Conservation (phyloP, 30 jellyfish, hydroid and myxozoan genomes). For the Hydra vulgaris region DNA sequence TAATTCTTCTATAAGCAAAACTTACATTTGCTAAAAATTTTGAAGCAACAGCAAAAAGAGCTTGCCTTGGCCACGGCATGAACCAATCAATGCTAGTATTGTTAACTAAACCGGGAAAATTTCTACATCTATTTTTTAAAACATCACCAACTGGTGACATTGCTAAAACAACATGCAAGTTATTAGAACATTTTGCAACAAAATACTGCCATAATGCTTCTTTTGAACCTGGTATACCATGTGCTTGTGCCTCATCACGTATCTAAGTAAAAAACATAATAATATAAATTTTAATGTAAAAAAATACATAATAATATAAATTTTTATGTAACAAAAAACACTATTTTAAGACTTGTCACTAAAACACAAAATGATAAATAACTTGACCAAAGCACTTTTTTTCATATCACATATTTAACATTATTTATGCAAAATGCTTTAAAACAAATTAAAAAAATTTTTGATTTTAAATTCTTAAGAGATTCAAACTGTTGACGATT, state of each 20-base stretch:
- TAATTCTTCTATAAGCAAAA: not conserved
- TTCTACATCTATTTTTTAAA: constrained; percentile 84
- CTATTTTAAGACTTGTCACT: not conserved
- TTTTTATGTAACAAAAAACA: too few relatives aligned
- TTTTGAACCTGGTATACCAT: constrained; percentile 73
- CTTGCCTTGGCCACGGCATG: constrained; percentile 97
- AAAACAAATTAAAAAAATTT: too few relatives aligned
- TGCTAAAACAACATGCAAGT: constrained; percentile 83
- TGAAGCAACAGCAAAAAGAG: constrained; percentile 89
- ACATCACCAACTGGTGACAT: constrained; percentile 98
- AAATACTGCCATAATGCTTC: constrained; percentile 97
- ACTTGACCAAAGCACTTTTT: too few relatives aligned
- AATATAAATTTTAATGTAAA: not conserved
- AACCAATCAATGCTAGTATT: constrained; percentile 98
- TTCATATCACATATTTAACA: too few relatives aligned
- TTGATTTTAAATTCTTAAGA: too few relatives aligned
- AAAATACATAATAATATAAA: not conserved
- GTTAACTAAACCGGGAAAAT: constrained; percentile 96
- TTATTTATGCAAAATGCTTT: too few relatives aligned
- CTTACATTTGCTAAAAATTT: constrained; percentile 64
- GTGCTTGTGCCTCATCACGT: constrained; percentile 91
- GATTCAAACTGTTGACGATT: too few relatives aligned
- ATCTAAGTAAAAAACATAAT: constrained; percentile 22
- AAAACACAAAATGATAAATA: too few relatives aligned
- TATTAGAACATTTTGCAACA: constrained; percentile 71